Base-by-base conservation (phyloP, 2,888 invertebrate genomes). In the Ochlodes sylvanus region DNA sequence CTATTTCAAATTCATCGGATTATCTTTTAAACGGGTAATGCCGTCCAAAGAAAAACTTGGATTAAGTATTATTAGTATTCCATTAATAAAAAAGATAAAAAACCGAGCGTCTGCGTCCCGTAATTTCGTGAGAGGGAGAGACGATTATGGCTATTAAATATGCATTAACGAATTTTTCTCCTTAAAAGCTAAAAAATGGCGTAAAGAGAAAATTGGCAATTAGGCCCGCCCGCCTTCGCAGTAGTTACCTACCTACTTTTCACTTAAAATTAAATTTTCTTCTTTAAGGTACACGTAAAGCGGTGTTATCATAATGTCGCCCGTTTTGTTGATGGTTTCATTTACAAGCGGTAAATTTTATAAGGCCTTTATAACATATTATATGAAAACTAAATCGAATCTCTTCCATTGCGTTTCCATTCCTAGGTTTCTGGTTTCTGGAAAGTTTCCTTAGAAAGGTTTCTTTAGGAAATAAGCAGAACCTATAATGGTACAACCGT, bases 91-190 rank as follows among this genome's bases (percentile, higher is more conserved):
- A 75, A 79, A 77, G 75, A 78, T 77, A 76, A 77, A 75, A 79
- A 80, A 75, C 77, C 70, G 72, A 72, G 69, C 72, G 73, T 64
- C 68, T 71, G 69, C 72, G 74, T 15, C 72, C 70, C 70, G 71
- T 77, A 78, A 79, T 79, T 76, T 76, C 79, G 75, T 81, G 84
- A 82, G 84, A 82, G 83, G 87, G 88, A 82, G 88, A 84, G 88
- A 82, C 90, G 91, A 92, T 92, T 92, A 92, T 77, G 71, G 79
- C 91, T 87, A 92, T 93, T 92, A 93, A 93, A 92, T 93, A 92
- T 93, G 90, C 92, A 93, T 90, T 93, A 93, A 92, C 92, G 92
- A 91, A 92, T 92, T 93, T 92, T 92, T 87, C 91, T 90, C 80
- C 82, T 92, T 89, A 92, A 90, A 92, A 91, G 90, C 90, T 87